phyloP scores from a whole-genome alignment of 2,113 vertebrate species.

The Empidonax traillii region DNA sequence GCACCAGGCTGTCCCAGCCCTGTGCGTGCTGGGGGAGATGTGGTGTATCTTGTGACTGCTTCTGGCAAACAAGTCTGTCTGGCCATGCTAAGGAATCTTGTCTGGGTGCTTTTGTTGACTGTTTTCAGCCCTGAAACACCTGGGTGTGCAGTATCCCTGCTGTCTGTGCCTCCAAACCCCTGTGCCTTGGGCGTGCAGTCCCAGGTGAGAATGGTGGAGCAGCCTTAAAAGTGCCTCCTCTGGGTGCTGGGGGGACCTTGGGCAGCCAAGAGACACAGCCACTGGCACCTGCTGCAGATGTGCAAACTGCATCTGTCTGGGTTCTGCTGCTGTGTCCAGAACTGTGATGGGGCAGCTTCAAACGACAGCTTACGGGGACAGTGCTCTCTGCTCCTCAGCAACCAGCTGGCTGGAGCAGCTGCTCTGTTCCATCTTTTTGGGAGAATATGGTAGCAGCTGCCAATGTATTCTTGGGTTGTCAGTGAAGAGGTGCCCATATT shows the following conservation, averaged over 20 bases:
- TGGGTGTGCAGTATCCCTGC: not conserved
- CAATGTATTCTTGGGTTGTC: not conserved
- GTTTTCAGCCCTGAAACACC: not conserved
- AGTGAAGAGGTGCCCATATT: not conserved
- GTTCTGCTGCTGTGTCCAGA: not conserved
- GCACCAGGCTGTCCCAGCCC: not conserved
- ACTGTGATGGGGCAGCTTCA: not conserved
- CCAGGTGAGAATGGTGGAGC: not conserved
- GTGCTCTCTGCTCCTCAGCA: not conserved
- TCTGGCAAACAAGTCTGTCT: not conserved
- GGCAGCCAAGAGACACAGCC: not conserved
- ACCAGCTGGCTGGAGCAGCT: not conserved
- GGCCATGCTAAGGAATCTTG: not conserved
- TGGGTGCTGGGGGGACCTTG: not conserved
- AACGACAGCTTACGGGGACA: accelerated
- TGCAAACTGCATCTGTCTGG: not conserved
- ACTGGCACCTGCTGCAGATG: not conserved
- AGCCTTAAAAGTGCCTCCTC: not conserved
- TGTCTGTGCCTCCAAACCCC: not conserved
- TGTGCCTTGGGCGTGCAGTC: not conserved
- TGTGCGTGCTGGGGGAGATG: not conserved
- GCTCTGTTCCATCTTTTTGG: not conserved
- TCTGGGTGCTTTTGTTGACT: not conserved
- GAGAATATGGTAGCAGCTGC: not conserved
- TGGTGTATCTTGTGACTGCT: not conserved